Base-by-base conservation (phyloP, 2,797 vertebrate species). In the Limosa lapponica region DNA sequence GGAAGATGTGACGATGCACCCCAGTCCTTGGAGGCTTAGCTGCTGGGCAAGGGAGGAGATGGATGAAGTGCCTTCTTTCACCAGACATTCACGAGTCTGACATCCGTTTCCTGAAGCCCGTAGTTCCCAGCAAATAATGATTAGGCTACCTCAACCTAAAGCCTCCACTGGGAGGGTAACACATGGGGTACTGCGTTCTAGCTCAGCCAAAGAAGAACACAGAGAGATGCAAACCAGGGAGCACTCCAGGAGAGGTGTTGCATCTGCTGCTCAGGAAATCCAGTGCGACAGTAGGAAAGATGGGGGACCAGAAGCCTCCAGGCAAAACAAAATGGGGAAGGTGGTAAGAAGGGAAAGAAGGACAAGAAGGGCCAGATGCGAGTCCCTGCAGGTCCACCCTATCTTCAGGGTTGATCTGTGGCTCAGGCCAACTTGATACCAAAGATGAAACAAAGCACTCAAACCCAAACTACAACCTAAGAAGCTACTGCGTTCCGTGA, bases 371-470 rank as follows among this genome's bases (percentile, higher is more conserved):
- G 41, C 22, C 64, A 87, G 49, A 59, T 23, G 6, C 1, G 0
- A 71, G 34, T 64, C 24, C 37, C 49, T 51, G 54, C 3, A 88
- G 51, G 62, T 51, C 43, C 16, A 59, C 22, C 16, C 19, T 48
- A 2, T 48, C 36, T 57, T 75, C 48, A 73, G 51, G 37, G 27
- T 2, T 73, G 10, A 82, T 55, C 32, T 70, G 34, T n/a, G 11
- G 13, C 74, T 87, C 74, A 71, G 32, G 30, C 23, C 67, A 73
- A 57, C 37, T 64, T 57, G 3, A 84, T 52, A 55, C 19, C 51
- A 61, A 84, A 89, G 20, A 18, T 25, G 18, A 93, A 86, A 54
- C 22, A 37, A 90, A 87, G 61, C 55, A 82, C 49, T 13, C 49
- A 78, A 69, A 74, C 4, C 10, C 72, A 86, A 83, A 81, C 24